Percentiles rank a stretch among this genome's conserved stretches.
These are phyloP conservation scores for Zygogramma bicolorata DNA, from an alignment of 2,888 invertebrate species.

Conservation along the genomic window DNA sequence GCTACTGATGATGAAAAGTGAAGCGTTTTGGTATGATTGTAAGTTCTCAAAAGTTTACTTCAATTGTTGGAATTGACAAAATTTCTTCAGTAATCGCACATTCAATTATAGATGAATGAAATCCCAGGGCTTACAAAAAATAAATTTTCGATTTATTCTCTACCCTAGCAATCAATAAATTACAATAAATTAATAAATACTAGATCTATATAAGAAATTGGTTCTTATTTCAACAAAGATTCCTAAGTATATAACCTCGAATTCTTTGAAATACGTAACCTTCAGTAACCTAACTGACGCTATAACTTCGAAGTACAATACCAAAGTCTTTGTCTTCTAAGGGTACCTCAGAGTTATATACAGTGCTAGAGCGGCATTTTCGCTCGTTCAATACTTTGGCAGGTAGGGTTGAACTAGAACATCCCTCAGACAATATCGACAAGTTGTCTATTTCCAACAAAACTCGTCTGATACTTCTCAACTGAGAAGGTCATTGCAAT, in stretches of 20 bases:
- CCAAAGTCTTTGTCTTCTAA: slow-evolving; percentile 9
- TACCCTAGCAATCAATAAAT: neutral
- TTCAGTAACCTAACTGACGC: neutral
- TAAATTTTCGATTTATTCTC: neutral
- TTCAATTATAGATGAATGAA: neutral
- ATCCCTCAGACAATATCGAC: too few species aligned
- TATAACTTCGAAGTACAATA: slow-evolving; percentile 30
- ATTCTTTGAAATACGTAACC: neutral
- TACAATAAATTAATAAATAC: slow-evolving; percentile 2
- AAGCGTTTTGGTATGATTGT: too few species aligned
- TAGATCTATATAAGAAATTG: neutral
- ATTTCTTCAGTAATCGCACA: too few species aligned
- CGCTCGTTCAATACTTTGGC: neutral
- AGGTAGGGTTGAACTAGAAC: neutral
- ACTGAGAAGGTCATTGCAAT: too few species aligned
- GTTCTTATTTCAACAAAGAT: neutral
- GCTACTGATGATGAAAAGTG: too few species aligned
- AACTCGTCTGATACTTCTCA: too few species aligned
- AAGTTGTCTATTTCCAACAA: too few species aligned
- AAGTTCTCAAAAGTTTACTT: too few species aligned
- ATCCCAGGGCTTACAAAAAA: neutral
- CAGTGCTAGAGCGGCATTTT: slow-evolving; percentile 19
- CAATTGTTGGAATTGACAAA: too few species aligned
- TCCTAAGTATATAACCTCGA: neutral
- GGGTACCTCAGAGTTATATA: slow-evolving; percentile 33